Conservation (phyloP, 64 coral and sea anemone genomes). For the Anthopleura sola region DNA sequence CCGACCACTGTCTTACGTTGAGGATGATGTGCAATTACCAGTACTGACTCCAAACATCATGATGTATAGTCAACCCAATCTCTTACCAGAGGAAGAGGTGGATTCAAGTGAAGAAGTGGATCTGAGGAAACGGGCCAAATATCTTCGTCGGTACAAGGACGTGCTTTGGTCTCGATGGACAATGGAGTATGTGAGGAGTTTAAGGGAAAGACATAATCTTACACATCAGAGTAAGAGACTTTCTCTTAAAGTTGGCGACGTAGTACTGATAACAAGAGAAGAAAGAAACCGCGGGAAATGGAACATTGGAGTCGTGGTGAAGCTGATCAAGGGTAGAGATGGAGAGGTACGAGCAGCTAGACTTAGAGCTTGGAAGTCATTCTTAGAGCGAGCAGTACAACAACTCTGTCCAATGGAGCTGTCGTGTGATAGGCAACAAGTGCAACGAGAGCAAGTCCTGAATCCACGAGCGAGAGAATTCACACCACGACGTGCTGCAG, state of each 20-base stretch:
- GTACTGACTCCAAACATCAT: conserved; percentile 15
- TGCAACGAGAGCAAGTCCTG: too few species aligned
- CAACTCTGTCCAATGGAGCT: conserved; percentile 23
- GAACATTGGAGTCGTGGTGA: conserved; percentile 1
- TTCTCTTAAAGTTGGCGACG: not conserved
- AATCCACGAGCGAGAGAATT: not conserved
- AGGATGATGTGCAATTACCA: conserved; percentile 12
- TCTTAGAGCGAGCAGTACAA: conserved; percentile 15
- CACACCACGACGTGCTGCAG: conserved; percentile 1
- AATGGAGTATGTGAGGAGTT: conserved; percentile 5
- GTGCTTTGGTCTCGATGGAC: conserved; percentile 15
- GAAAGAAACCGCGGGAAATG: conserved; percentile 7
- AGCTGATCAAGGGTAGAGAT: conserved; percentile 5
- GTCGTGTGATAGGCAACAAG: conserved; percentile 29
- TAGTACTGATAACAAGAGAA: conserved; percentile 3
- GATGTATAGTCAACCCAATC: not conserved
- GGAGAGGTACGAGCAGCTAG: not conserved
- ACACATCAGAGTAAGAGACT: not conserved
- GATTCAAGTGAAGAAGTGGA: not conserved
- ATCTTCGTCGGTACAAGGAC: conserved; percentile 4
- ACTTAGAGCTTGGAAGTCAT: conserved; percentile 14
- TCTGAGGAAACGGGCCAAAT: conserved; percentile 4
- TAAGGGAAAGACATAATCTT: conserved; percentile 16
- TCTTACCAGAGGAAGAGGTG: not conserved
- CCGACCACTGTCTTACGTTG: conserved; percentile 1